Percentiles rank a stretch among this genome's conserved stretches.
phyloP scores from a whole-genome alignment of 2,797 vertebrate genomes.

The Synanceia verrucosa region DNA sequence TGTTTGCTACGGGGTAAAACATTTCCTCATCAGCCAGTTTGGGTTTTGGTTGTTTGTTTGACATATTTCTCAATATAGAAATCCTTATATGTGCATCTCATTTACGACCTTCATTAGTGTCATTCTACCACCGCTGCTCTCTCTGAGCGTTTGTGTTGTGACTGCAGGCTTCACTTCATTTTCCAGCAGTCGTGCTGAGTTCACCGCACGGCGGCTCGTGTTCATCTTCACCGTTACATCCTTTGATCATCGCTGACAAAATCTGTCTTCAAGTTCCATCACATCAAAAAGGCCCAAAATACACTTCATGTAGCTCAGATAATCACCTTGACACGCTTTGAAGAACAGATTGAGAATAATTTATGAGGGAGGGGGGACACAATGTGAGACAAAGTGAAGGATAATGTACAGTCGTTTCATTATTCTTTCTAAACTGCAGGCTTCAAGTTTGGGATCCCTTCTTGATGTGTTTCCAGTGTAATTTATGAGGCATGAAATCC shows the following conservation, averaged over 20 bases:
- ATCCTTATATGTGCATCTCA: neutral
- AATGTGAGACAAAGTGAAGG: neutral
- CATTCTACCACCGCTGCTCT: neutral
- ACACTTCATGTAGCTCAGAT: slow-evolving; percentile 19
- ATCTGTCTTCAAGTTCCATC: slow-evolving; percentile 1
- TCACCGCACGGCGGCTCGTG: neutral
- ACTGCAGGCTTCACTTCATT: neutral
- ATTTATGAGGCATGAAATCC: neutral
- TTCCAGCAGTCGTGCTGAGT: neutral
- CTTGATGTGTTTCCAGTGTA: too few species aligned
- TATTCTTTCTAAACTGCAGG: neutral
- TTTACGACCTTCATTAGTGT: slow-evolving; percentile 7
- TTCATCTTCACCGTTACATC: neutral
- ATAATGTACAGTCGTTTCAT: neutral
- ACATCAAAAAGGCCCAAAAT: slow-evolving; percentile 41
- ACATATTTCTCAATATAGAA: neutral
- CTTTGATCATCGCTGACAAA: slow-evolving; percentile 44
- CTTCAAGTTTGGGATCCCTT: neutral
- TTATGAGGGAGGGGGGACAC: neutral
- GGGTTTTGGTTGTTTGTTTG: neutral
- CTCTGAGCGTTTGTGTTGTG: neutral
- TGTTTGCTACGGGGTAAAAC: neutral
- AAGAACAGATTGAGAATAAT: slow-evolving; percentile 31
- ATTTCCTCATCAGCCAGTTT: neutral
- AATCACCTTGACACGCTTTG: slow-evolving; percentile 36